Percentiles rank a stretch among this genome's conserved stretches.
Evolutionary conservation across 2,888 invertebrate species (phyloP).

Genomic region (Sphaeridia pumilis): DNA sequence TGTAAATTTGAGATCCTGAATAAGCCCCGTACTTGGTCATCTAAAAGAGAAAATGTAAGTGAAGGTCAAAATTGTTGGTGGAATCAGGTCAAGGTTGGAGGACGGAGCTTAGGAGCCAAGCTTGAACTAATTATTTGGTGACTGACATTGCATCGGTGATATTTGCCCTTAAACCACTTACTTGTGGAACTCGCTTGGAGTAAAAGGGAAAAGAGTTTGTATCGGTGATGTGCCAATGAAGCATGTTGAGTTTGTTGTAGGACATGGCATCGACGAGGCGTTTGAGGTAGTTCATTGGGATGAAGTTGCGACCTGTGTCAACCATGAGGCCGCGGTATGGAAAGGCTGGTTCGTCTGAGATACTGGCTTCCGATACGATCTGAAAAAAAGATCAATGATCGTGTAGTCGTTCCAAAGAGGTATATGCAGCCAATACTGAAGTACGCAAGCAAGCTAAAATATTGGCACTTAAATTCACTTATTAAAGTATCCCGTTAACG

Average conservation of each 20-base stretch:
- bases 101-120: neutral
- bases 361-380: conserved; percentile 50
- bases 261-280: conserved; percentile 74
- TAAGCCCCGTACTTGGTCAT: conserved; percentile 54
- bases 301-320: conserved; percentile 44
- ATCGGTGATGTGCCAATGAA: conserved; percentile 44
- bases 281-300: conserved; percentile 53
- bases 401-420: too few relatives aligned
- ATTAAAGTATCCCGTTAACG: too few relatives aligned
- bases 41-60: conserved; percentile 37
- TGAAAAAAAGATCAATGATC: conserved; percentile 28
- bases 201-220: conserved; percentile 47
- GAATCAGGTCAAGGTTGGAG: neutral
- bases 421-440: too few relatives aligned
- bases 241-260: conserved; percentile 56
- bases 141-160: neutral
- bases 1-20: conserved; percentile 52
- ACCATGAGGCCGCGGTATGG: conserved; percentile 46
- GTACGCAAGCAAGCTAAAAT: neutral
- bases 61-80: neutral
- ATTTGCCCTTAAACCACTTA: conserved; percentile 12
- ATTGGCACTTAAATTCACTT: neutral
- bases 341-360: conserved; percentile 52
- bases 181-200: conserved; percentile 39
- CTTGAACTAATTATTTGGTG: neutral